Evolutionary conservation across 2,797 vertebrate genomes (phyloP).

Genomic region (Heterohyrax brucei): DNA sequence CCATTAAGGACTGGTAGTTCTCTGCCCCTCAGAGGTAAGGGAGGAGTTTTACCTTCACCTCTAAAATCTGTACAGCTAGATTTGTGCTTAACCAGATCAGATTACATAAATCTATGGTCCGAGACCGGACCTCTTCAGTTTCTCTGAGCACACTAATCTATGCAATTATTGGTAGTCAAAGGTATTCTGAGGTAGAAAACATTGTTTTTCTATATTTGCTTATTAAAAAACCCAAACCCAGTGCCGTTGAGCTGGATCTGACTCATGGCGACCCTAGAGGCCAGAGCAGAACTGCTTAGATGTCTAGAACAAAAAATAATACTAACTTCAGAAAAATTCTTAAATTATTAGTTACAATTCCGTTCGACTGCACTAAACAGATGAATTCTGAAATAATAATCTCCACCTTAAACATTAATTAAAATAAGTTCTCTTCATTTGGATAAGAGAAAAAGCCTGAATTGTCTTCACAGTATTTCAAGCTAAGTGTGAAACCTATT

Average conservation of each 20-base stretch:
- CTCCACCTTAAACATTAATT: conserved; percentile 35
- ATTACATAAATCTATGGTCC: not conserved
- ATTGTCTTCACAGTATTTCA: not conserved
- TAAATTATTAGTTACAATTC: not conserved
- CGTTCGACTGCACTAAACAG: not conserved
- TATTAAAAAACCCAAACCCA: no score
- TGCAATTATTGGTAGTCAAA: accelerated
- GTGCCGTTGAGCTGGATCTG: no score
- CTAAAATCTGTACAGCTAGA: not conserved
- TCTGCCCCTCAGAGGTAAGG: no score
- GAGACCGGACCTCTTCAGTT: no score
- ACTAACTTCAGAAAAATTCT: not conserved
- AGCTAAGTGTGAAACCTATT: not conserved
- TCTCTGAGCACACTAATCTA: not conserved
- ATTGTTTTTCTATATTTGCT: not conserved
- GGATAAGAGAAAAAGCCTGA: not conserved
- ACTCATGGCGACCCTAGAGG: no score
- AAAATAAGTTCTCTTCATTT: not conserved
- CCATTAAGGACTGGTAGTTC: not conserved
- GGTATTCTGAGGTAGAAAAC: not conserved
- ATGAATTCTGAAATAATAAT: not conserved
- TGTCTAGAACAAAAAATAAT: not conserved
- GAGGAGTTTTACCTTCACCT: not conserved
- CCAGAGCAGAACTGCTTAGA: not conserved
- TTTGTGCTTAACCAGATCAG: not conserved